Evolutionary conservation across 2,888 invertebrate genomes (phyloP), one percentile per base, ranked within the genome.

Genomic region (Coenonympha arcania): DNA sequence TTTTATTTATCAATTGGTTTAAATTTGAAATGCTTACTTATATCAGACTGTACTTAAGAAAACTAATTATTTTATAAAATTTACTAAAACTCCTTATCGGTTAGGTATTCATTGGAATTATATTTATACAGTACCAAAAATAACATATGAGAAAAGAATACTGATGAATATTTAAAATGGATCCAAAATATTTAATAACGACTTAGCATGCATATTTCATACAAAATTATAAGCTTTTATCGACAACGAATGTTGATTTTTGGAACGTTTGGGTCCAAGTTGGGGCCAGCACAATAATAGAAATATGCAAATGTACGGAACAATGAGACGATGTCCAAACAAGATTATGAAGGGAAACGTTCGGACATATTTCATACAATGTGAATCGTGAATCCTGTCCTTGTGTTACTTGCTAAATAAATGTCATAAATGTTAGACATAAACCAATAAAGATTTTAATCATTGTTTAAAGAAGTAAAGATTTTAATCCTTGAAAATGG

Each of bases 231-330:
- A 28, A 19, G n/a, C 5, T 19, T 15, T 3, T 18, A 43, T 43
- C 19, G 28, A 42, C 36, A 42, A 24, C 20, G 37, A 20, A 26
- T 47, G 53, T 53, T 50, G 40, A 42, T 49, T 52, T 48, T 55
- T 24, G 46, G 49, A 40, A 43, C 40, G 40, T 52, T n/a, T 22
- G 26, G 24, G 36, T 19, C 19, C 26, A 37, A 34, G 4, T 26
- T 65, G 68, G 64, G 66, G 65, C 59, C 62, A 65, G 68, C 64
- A 49, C 41, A 71, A 76, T 74, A 77, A 79, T 75, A 77, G 75
- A 74, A 79, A 78, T 81, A 81, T 80, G 81, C 79, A 81, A 80
- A 81, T 79, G 36, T 58, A 61, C 58, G 77, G 68, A 67, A 71
- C 69, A 59, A 43, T 60, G 61, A 62, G 68, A 73, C 71, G 68